These are phyloP conservation scores for Tachysurus fulvidraco DNA, from an alignment of 2,113 vertebrate species.

Conservation along the genomic window DNA sequence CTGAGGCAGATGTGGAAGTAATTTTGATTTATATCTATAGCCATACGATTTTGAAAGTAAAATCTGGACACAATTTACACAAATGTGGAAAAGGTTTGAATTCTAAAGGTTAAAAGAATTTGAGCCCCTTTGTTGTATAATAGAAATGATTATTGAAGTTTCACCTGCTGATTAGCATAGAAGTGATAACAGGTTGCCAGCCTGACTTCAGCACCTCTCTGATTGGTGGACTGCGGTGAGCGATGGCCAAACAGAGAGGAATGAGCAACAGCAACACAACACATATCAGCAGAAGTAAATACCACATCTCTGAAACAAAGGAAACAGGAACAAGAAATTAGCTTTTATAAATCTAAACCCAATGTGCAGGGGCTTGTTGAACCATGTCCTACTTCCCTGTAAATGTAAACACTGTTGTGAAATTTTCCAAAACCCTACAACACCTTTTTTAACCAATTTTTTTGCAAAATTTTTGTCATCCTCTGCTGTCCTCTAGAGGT, in stretches of 20 bases:
- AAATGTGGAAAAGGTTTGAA: not conserved
- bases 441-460: not conserved
- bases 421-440: not conserved
- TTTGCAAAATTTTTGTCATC: not conserved
- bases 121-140: not conserved
- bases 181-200: constrained; percentile 92
- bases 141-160: not conserved
- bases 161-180: constrained; percentile 96
- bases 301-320: constrained; percentile 74
- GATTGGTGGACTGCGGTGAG: constrained; percentile 79
- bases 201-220: constrained; percentile 84
- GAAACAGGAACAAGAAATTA: not conserved
- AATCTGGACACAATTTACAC: not conserved
- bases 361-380: not conserved
- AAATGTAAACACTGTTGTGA: not conserved
- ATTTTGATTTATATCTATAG: not conserved
- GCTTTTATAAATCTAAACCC: not conserved
- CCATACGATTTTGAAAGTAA: not conserved
- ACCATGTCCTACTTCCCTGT: not conserved
- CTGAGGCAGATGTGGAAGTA: not conserved
- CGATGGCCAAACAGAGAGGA: constrained; percentile 85
- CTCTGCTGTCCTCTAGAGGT: constrained; percentile 40
- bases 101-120: no score
- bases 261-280: constrained; percentile 80
- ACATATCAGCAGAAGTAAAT: constrained; percentile 81